Evolutionary conservation across 2,797 vertebrate species (phyloP).

Genomic region (Clarias pachynema): DNA sequence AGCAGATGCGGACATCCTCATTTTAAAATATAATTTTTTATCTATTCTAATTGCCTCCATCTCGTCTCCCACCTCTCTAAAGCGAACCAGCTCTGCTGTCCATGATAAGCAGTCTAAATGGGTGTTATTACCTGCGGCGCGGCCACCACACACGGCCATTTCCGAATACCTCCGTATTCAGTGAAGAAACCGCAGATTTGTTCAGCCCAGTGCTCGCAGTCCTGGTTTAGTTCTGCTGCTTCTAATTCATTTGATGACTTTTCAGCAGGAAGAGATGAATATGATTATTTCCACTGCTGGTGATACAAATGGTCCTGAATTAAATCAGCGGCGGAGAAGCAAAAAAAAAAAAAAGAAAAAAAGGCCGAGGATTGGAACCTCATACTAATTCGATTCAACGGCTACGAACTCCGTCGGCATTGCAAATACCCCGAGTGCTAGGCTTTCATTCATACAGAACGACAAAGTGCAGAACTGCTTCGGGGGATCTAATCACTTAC

Average conservation of each 20-base stretch:
- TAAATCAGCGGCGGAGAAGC: not conserved
- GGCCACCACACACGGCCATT: not conserved
- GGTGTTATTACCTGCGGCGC: constrained; percentile 9
- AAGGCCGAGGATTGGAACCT: not conserved
- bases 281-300: constrained; percentile 32
- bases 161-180: not conserved
- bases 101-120: not conserved
- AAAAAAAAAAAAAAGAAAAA: not conserved
- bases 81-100: constrained; percentile 5
- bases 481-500: not conserved
- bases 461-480: not conserved
- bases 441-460: not conserved
- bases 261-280: constrained; percentile 11
- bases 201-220: not conserved
- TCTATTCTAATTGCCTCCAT: not conserved
- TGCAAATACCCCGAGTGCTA: not conserved
- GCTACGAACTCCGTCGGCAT: not conserved
- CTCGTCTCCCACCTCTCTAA: not conserved
- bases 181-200: not conserved
- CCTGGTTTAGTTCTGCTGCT: constrained; percentile 23
- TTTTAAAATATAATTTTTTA: not conserved
- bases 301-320: constrained; percentile 16
- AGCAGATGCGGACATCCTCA: not conserved
- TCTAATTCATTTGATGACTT: constrained; percentile 28
- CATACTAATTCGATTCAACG: constrained; percentile 6